A percentile compares a stretch with the other conserved stretches of the same genome.
Conservation (phyloP, 2,113 vertebrate species). For the Terrapene triunguis region DNA sequence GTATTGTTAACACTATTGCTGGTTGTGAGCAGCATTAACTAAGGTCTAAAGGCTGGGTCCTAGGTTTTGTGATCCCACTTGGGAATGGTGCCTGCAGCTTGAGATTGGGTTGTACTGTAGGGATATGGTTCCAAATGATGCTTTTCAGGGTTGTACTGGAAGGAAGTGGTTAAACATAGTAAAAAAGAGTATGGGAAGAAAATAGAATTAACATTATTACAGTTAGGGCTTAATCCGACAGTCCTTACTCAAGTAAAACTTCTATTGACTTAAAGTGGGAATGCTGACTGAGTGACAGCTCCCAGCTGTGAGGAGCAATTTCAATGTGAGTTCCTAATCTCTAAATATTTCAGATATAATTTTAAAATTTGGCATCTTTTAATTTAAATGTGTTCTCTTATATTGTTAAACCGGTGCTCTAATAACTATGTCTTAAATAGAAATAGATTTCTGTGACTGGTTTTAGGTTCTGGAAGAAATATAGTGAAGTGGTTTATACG, state of each 20-base stretch:
- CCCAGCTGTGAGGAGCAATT: not conserved
- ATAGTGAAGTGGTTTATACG: not conserved
- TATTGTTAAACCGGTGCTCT: not conserved
- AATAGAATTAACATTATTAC: not conserved
- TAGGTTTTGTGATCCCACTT: not conserved
- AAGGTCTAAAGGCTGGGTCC: not conserved
- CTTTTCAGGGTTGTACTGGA: not conserved
- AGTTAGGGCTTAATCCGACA: not conserved
- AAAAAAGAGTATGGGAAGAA: not conserved
- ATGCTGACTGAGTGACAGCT: not conserved
- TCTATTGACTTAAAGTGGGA: not conserved
- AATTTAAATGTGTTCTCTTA: not conserved
- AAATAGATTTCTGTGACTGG: not conserved
- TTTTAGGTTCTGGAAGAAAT: not conserved
- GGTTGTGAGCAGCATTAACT: not conserved
- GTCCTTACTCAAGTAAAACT: not conserved
- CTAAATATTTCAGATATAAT: not conserved
- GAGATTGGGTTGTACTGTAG: not conserved
- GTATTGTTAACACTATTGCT: not conserved
- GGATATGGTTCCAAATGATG: not conserved
- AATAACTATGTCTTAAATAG: not conserved
- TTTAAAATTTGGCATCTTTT: not conserved
- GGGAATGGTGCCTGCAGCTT: not conserved
- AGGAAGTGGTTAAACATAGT: not conserved
- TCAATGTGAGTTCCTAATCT: not conserved